Base-by-base conservation (phyloP, 1,140 invertebrate genomes). In the Drepana arcuata region DNA sequence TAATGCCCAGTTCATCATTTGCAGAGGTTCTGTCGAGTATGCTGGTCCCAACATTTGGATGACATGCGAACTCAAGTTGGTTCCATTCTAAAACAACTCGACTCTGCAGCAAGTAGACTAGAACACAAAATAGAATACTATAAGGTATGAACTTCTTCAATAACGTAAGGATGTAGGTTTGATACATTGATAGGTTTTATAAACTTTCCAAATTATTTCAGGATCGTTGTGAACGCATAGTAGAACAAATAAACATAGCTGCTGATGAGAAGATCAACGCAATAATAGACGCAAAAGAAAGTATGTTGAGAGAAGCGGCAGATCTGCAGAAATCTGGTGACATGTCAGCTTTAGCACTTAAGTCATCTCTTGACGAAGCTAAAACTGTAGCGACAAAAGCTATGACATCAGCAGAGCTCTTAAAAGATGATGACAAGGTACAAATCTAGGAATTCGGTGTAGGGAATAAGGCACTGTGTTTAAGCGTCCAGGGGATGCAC, bases 1-100 rank as follows among this genome's bases (percentile, higher is more conserved):
- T 12, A 21, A 16, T 10, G n/a, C 10, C 10, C 7, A 6, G 9
- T 28, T 16, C 28, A 13, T 14, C 28, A 21, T 42, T 52, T 48
- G 25, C 49, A 87, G 86, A 83, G 80, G 41, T 87, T 86, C 50
- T 88, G 87, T 52, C 58, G 62, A 21, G 63, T 86, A 7, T 89
- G 88, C 48, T 87, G 85, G 84, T 70, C 72, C 2, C 71, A 78
- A 23, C 87, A 88, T 57, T 64, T 89, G 26, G 69, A 79, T 10
- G 85, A 88, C 45, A 75, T 88, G 43, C 70, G 84, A 43, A 74
- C 72, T 2, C 85, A 88, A 55, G 72, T 90, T 7, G 58, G 62
- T n/a, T 68, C 78, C 7, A 84, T 88, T 18, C 36, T 77, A 4
- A 80, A 80, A 39, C 84, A 87, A 55, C 58, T 89, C 10, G 80